Base-by-base conservation (phyloP, 2,113 vertebrate species). In the Muntiacus reevesi region DNA sequence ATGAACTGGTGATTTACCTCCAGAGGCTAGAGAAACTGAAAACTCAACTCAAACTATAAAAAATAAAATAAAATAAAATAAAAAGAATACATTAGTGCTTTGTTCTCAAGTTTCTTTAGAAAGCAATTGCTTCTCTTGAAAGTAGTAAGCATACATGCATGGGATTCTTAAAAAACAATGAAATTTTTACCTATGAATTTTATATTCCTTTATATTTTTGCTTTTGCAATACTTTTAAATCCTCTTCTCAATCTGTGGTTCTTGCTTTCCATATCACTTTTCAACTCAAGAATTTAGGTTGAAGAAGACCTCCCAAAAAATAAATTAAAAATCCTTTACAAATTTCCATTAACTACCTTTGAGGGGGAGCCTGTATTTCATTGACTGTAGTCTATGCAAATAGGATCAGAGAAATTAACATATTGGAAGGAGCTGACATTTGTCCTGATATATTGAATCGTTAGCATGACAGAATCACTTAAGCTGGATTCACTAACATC, bases 391-490 rank as follows among this genome's bases (percentile, higher is more conserved):
- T 99, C 99, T 99, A 99, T 99, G 99, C 99, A 99, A 99, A 99
- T 99, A 98, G 98, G 98, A 98, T 98, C 97, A 96, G 92, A 98
- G 98, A 98, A 99, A 99, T 99, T 99, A 99, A 99, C 99, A 99
- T 99, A 99, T 99, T 99, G 99, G 99, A 99, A 99, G 98, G 97
- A 98, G 98, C 99, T 99, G 99, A 99, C 99, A 99, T 99, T 99
- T 99, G 99, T 99, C 99, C 99, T 99, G 99, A 99, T 99, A 99
- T 99, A 99, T 99, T 99, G 99, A 99, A 99, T 99, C 98, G 91
- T 99, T 99, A 99, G 99, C 97, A 98, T 99, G 99, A 99, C 99
- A 99, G 99, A 99, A 99, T 99, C 99, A 99, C 99, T 99, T 99
- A 99, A 99, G 99, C 99, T 98, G 98, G 99, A 99, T 99, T 99